phyloP scores from a whole-genome alignment of 2,797 vertebrate species.

The Rhodeus uyekii region DNA sequence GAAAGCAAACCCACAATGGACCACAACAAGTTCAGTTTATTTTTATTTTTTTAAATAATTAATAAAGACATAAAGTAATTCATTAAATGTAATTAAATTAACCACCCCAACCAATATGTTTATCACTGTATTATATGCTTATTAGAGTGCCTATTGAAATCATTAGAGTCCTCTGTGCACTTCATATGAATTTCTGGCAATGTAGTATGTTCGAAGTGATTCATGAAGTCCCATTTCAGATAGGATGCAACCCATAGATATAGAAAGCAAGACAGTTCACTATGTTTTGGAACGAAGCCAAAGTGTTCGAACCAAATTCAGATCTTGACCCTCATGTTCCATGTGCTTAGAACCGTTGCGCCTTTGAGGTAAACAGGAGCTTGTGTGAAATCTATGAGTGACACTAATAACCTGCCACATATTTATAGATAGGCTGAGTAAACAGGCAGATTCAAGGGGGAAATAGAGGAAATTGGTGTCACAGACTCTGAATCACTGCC shows the following conservation, averaged over 20 bases:
- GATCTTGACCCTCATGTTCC: slow-evolving; percentile 21
- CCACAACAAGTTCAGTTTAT: not conserved
- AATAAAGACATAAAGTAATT: not conserved
- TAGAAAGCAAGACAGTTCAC: not conserved
- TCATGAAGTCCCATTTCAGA: not conserved
- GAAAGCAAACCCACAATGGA: not conserved
- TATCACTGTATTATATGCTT: not conserved
- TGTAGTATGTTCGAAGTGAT: not conserved
- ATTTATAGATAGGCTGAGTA: slow-evolving; percentile 9
- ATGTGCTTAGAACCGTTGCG: not conserved
- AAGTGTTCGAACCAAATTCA: slow-evolving; percentile 2
- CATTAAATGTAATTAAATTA: too few relatives aligned
- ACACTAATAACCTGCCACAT: slow-evolving; percentile 18
- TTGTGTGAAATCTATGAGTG: slow-evolving; percentile 10
- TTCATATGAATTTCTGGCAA: not conserved
- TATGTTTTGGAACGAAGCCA: not conserved
- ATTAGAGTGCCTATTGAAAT: not conserved
- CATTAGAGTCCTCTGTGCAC: not conserved
- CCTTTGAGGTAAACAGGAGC: not conserved
- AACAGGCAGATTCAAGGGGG: not conserved
- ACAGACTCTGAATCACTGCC: not conserved
- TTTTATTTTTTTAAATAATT: too few relatives aligned
- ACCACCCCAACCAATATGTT: too few relatives aligned
- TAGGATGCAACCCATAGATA: not conserved
- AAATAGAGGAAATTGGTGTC: not conserved